Conservation (phyloP, 2,888 invertebrate species). For the Synergus gifuensis region DNA sequence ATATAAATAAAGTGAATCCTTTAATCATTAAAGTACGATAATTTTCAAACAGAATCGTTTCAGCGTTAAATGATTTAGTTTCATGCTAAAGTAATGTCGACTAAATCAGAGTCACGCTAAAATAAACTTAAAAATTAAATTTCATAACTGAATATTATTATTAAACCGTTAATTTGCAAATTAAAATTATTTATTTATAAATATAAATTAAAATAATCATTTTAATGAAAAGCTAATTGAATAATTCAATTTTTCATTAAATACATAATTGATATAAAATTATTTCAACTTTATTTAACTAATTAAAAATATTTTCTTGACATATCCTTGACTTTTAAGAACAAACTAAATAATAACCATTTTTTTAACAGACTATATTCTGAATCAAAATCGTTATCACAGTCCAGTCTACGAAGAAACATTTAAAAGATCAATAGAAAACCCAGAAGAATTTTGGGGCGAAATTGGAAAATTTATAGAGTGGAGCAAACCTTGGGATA, state of each 20-base stretch:
- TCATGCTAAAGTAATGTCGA: too few relatives aligned
- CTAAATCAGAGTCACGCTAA: too few relatives aligned
- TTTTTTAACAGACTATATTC: conserved; percentile 67
- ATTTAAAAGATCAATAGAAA: conserved; percentile 84
- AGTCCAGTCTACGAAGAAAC: conserved; percentile 81
- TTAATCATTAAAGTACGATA: too few relatives aligned
- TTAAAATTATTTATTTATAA: background rate
- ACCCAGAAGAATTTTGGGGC: conserved; percentile 92
- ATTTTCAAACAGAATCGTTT: too few relatives aligned
- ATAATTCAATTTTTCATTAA: background rate
- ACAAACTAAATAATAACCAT: conserved; percentile 47
- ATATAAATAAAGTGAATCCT: too few relatives aligned
- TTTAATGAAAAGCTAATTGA: background rate
- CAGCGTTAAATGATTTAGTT: too few relatives aligned
- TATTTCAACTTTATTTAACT: background rate
- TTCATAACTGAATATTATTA: too few relatives aligned
- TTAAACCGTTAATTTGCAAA: background rate
- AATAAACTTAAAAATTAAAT: too few relatives aligned
- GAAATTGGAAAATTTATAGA: conserved; percentile 86
- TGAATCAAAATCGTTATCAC: conserved; percentile 65
- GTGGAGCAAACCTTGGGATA: conserved; percentile 92
- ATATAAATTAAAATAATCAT: background rate
- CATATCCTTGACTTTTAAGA: conserved; percentile 47
- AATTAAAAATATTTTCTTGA: conserved; percentile 28
- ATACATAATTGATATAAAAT: background rate